Conservation (phyloP, 2,797 vertebrate genomes). For the Brachymystax lenok region DNA sequence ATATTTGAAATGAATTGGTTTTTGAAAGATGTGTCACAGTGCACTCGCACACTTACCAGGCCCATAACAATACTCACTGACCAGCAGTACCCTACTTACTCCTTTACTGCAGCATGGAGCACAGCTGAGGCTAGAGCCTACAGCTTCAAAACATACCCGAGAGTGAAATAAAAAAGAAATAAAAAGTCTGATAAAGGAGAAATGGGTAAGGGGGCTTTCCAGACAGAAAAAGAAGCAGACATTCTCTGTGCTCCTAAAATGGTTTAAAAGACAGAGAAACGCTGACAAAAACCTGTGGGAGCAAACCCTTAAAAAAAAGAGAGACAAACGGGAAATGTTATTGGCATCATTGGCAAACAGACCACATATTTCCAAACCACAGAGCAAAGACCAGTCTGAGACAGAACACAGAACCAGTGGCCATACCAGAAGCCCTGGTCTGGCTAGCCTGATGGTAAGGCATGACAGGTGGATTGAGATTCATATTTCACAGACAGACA, state of each 20-base stretch:
- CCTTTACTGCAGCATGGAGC: conserved; percentile 91
- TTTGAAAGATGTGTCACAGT: conserved; percentile 77
- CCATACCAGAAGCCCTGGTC: conserved; percentile 75
- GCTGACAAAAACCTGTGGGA: conserved; percentile 69
- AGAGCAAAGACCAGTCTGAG: conserved; percentile 79
- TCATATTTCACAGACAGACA: conserved; percentile 62
- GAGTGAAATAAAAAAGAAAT: conserved; percentile 77
- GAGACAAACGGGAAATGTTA: conserved; percentile 71
- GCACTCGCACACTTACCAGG: conserved; percentile 91
- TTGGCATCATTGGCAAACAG: conserved; percentile 77
- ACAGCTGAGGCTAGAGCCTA: conserved; percentile 90
- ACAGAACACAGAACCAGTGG: conserved; percentile 71
- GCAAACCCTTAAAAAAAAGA: conserved; percentile 76
- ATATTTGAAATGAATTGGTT: conserved; percentile 69
- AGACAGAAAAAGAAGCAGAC: conserved; percentile 71
- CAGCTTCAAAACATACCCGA: conserved; percentile 87
- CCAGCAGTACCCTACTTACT: conserved; percentile 92
- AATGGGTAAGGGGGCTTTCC: conserved; percentile 59
- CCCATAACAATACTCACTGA: conserved; percentile 89
- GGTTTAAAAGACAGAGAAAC: conserved; percentile 64
- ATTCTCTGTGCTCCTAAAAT: conserved; percentile 47
- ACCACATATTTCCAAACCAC: conserved; percentile 86
- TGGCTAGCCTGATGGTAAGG: conserved; percentile 74
- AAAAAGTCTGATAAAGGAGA: conserved; percentile 63
- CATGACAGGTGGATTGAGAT: conserved; percentile 62